Evolutionary conservation across 2,113 vertebrate species (phyloP).

Genomic region (Trichechus manatus): DNA sequence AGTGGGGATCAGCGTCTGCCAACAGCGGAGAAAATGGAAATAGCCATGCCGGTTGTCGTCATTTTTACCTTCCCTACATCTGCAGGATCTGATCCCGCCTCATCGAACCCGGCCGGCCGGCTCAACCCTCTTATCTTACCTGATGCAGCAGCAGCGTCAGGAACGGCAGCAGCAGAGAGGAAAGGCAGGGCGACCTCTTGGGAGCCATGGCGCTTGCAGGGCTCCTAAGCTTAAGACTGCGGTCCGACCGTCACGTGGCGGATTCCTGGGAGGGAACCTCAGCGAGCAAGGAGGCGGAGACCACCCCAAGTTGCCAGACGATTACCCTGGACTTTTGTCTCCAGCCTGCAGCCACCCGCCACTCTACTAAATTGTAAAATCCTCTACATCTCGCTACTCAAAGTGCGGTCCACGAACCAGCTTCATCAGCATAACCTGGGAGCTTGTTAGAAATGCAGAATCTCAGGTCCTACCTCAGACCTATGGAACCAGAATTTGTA

Average conservation of each 20-base stretch:
- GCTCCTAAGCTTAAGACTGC: conserved; percentile 89
- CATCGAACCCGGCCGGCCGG: neutral
- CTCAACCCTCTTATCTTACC: conserved; percentile 54
- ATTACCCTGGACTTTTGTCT: conserved; percentile 16
- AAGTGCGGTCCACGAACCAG: neutral
- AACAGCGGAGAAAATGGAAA: neutral
- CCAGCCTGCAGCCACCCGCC: neutral
- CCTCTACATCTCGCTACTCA: neutral
- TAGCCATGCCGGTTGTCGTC: neutral
- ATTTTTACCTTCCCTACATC: neutral
- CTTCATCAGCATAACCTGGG: neutral
- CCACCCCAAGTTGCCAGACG: conserved; percentile 22
- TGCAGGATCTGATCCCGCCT: neutral
- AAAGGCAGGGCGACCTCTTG: conserved; percentile 89
- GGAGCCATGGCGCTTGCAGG: conserved; percentile 95
- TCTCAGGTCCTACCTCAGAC: conserved; percentile 26
- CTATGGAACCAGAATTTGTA: conserved; percentile 47
- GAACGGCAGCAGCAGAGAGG: conserved; percentile 33
- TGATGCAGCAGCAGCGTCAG: conserved; percentile 36
- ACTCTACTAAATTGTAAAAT: conserved; percentile 4
- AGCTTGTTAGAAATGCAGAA: conserved; percentile 40
- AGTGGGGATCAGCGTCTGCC: neutral
- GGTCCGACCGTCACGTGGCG: conserved; percentile 61
- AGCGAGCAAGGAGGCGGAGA: conserved; percentile 72
- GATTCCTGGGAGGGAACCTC: conserved; percentile 73